Percentiles rank a stretch among this genome's conserved stretches.
phyloP scores from a whole-genome alignment of 2,113 vertebrate genomes.

The Macroglossus sobrinus region DNA sequence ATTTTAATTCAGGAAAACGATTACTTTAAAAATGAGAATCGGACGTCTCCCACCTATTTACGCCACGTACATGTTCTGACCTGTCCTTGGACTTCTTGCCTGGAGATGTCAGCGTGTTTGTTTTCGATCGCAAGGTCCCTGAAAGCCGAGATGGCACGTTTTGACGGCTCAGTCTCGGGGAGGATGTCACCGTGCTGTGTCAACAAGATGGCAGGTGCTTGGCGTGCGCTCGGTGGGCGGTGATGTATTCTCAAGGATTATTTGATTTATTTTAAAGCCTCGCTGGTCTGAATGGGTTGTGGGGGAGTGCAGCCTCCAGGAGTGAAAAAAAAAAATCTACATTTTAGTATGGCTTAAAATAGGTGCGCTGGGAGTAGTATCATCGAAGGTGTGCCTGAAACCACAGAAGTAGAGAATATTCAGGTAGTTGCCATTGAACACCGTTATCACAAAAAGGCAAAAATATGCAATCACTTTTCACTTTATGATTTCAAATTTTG shows the following conservation, averaged over 20 bases:
- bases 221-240: not conserved
- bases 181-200: not conserved
- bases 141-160: not conserved
- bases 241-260: not conserved
- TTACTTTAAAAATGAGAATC: not conserved
- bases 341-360: not conserved
- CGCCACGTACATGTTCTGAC: not conserved
- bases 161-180: rapidly evolving
- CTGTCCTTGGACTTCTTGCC: not conserved
- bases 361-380: not conserved
- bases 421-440: not conserved
- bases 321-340: not conserved
- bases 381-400: not conserved
- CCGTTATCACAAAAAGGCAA: not conserved
- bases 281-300: not conserved
- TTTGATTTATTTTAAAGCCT: not conserved
- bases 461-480: not conserved
- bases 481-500: not conserved
- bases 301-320: not conserved
- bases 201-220: not conserved
- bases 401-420: not conserved
- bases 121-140: not conserved
- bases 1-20: not conserved
- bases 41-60: not conserved
- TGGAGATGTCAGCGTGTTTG: not conserved